Percentiles rank a stretch among this genome's conserved stretches.
Evolutionary conservation across 2,888 invertebrate species (phyloP).

Genomic region (Mycalesis mineus): DNA sequence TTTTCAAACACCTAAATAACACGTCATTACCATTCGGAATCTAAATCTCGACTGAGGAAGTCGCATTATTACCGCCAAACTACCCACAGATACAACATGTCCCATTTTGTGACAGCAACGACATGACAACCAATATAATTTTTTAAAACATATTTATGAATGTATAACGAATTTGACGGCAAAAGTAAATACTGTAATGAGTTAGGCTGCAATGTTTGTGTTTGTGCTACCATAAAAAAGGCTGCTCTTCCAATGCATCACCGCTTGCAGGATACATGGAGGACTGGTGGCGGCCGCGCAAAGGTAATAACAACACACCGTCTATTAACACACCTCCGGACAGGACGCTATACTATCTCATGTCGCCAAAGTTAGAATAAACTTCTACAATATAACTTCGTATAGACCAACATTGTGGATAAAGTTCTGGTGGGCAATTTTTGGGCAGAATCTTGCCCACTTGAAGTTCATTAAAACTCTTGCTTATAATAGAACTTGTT

Average conservation of each 20-base stretch:
- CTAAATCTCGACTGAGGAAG: neutral
- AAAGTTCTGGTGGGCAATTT: too few relatives aligned
- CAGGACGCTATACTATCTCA: neutral
- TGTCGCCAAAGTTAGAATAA: neutral
- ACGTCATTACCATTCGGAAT: neutral
- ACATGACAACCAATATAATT: neutral
- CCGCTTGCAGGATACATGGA: slow-evolving; percentile 98
- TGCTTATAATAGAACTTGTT: too few relatives aligned
- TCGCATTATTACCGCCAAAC: neutral
- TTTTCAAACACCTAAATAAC: too few relatives aligned
- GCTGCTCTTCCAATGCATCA: slow-evolving; percentile 88
- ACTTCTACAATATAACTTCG: too few relatives aligned
- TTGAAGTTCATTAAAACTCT: too few relatives aligned
- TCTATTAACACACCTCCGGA: slow-evolving; percentile 48
- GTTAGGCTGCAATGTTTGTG: slow-evolving; percentile 75
- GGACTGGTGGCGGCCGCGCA: slow-evolving; percentile 98
- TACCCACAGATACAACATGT: neutral
- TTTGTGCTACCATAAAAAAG: slow-evolving; percentile 79
- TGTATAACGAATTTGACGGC: slow-evolving; percentile 17
- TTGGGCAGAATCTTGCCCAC: too few relatives aligned
- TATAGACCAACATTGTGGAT: too few relatives aligned
- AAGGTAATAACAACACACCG: slow-evolving; percentile 84
- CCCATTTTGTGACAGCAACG: slow-evolving; percentile 5
- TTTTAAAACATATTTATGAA: too few relatives aligned
- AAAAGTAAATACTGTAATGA: slow-evolving; percentile 75